phyloP scores from a whole-genome alignment of 2,888 invertebrate genomes.

The Phytoseiulus persimilis region DNA sequence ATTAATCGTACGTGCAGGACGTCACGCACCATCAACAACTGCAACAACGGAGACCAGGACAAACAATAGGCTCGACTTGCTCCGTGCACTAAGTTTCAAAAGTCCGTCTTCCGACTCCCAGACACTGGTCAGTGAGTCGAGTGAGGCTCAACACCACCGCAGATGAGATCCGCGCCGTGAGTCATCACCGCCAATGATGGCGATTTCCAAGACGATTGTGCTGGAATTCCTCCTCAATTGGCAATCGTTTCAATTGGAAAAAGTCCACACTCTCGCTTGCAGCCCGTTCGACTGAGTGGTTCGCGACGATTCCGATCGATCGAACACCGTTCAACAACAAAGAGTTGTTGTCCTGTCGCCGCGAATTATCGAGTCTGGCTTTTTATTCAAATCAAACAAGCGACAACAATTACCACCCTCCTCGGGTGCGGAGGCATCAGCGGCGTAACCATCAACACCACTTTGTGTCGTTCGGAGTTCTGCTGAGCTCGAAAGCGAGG shows the following conservation, averaged over 20 bases:
- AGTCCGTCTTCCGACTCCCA: no score
- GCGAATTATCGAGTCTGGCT: neutral
- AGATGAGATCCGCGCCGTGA: neutral
- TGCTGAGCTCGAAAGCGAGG: neutral
- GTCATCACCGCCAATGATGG: neutral
- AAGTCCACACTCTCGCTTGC: neutral
- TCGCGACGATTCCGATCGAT: neutral
- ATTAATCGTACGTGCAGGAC: neutral
- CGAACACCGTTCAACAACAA: neutral
- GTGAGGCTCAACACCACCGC: no score
- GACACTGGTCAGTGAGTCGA: no score
- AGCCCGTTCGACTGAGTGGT: neutral
- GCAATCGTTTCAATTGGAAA: neutral
- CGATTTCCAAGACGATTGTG: neutral
- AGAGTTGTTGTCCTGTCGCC: neutral
- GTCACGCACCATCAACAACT: neutral
- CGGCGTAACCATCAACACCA: neutral
- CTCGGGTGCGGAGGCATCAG: neutral
- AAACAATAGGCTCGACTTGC: neutral
- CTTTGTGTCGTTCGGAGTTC: neutral
- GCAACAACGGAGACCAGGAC: neutral
- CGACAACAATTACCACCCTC: neutral
- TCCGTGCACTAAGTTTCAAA: neutral
- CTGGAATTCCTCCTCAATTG: neutral
- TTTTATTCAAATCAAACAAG: neutral